A percentile compares a stretch with the other conserved stretches of the same genome.
Evolutionary conservation across 2,888 invertebrate genomes (phyloP).

Genomic region (Brenthis hecate): DNA sequence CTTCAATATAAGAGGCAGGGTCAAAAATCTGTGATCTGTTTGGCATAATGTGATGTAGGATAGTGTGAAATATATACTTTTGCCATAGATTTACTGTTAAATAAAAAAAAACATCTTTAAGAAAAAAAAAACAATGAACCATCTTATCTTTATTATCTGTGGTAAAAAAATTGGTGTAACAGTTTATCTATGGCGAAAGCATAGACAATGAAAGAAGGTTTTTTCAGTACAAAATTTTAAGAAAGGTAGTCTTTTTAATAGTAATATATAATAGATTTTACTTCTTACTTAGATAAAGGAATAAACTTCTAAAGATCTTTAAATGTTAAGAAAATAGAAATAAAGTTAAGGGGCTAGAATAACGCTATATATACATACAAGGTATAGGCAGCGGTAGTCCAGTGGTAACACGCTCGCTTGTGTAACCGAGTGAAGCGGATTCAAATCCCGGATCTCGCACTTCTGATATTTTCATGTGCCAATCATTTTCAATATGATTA

Average conservation of each 20-base stretch:
- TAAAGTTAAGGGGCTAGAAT: slow-evolving; percentile 8
- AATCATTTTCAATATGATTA: too few relatives aligned
- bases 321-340: slow-evolving; percentile 15
- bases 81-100: slow-evolving; percentile 28
- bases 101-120: not conserved
- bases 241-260: slow-evolving; percentile 39
- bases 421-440: too few relatives aligned
- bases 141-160: too few relatives aligned
- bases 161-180: too few relatives aligned
- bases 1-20: slow-evolving; percentile 58
- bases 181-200: slow-evolving; percentile 20
- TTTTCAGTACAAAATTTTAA: slow-evolving; percentile 77
- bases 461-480: too few relatives aligned
- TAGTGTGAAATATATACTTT: slow-evolving; percentile 39
- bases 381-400: too few relatives aligned
- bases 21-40: slow-evolving; percentile 73
- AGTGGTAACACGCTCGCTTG: too few relatives aligned
- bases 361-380: slow-evolving; percentile 1
- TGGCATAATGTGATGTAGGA: slow-evolving; percentile 71
- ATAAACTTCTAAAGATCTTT: slow-evolving; percentile 24
- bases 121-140: not conserved
- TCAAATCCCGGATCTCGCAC: too few relatives aligned
- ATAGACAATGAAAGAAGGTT: slow-evolving; percentile 40
- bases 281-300: slow-evolving; percentile 41
- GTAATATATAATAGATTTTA: slow-evolving; percentile 34